Percentiles rank a stretch among this genome's conserved stretches.
phyloP scores from a whole-genome alignment of 2,888 invertebrate genomes.

The Meteorus cinctellus region DNA sequence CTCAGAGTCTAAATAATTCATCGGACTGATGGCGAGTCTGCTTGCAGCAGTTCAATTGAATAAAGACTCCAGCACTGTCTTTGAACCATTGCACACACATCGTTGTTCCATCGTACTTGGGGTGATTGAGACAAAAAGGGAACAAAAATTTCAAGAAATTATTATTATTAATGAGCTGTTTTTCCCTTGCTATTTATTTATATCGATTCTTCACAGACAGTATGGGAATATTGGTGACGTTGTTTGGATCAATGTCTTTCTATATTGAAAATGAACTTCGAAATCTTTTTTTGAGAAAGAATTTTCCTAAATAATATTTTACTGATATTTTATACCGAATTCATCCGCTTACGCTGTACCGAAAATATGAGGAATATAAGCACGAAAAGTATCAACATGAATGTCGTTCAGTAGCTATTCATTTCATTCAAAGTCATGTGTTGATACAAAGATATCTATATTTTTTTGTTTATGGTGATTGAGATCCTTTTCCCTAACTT shows the following conservation, averaged over 20 bases:
- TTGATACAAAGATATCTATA: no score
- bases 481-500: no score
- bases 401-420: no score
- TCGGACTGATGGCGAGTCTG: conserved; percentile 19
- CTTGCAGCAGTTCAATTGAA: conserved; percentile 26
- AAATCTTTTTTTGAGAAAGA: no score
- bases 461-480: no score
- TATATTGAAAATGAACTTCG: not conserved
- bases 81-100: conserved; percentile 18
- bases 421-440: no score
- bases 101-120: not conserved
- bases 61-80: conserved; percentile 25
- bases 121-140: not conserved
- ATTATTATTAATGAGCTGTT: not conserved
- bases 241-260: not conserved
- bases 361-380: no score
- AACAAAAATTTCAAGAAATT: conserved; percentile 1
- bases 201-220: not conserved
- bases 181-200: not conserved
- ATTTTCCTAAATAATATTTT: no score
- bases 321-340: no score
- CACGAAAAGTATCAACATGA: no score
- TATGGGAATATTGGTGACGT: not conserved
- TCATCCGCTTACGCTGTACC: no score
- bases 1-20: conserved; percentile 38